Evolutionary conservation across 2,888 invertebrate genomes (phyloP).

Genomic region (Limnephilus rhombicus): DNA sequence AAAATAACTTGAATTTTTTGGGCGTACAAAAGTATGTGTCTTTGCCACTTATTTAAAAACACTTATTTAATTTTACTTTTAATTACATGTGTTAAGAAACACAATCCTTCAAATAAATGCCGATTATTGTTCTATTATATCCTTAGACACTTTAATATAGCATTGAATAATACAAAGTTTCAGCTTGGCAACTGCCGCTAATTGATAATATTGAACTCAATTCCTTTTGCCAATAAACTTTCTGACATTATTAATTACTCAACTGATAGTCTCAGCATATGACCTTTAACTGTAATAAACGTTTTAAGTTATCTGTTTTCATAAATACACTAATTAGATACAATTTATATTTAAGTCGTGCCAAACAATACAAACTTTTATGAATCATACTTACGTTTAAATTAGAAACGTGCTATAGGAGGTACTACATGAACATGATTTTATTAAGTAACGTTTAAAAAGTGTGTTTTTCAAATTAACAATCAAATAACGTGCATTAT

Average conservation of each 20-base stretch:
- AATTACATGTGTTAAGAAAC: not conserved
- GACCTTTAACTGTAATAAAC: not conserved
- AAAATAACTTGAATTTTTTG: no score
- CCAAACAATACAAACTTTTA: not conserved
- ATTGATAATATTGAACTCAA: not conserved
- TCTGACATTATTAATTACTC: not conserved
- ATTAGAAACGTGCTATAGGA: no score
- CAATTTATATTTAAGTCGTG: not conserved
- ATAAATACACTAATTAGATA: not conserved
- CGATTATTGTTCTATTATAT: not conserved
- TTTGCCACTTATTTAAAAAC: not conserved
- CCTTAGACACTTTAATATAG: not conserved
- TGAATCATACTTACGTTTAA: no score
- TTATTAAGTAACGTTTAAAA: no score
- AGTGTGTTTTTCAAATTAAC: no score
- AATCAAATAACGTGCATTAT: no score
- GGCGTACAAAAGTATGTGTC: not conserved
- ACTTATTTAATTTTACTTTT: not conserved
- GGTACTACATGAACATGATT: no score
- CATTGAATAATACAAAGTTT: not conserved
- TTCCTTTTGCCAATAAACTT: not conserved
- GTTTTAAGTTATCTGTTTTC: not conserved
- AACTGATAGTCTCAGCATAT: not conserved
- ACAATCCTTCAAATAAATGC: not conserved
- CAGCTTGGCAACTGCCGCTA: not conserved